Percentiles rank a stretch among this genome's conserved stretches.
Evolutionary conservation across 2,113 vertebrate genomes (phyloP).

Genomic region (Urocynchramus pylzowi): DNA sequence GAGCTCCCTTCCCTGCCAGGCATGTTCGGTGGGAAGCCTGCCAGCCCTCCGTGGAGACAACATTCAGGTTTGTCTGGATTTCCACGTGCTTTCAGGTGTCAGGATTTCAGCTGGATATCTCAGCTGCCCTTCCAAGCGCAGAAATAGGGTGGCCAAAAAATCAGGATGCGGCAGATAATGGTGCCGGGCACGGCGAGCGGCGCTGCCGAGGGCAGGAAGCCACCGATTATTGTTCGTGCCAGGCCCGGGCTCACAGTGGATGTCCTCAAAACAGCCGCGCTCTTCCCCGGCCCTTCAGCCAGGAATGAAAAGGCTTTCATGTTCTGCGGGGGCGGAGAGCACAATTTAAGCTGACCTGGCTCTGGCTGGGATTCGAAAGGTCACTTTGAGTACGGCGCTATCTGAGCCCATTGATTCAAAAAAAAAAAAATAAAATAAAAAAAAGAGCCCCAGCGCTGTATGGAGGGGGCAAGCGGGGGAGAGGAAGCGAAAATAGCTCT

Average conservation of each 20-base stretch:
- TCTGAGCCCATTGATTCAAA: conserved; percentile 39
- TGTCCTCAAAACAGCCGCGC: neutral
- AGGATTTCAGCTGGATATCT: neutral
- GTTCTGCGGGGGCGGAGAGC: conserved; percentile 47
- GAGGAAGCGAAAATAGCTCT: conserved; percentile 53
- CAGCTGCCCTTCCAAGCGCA: neutral
- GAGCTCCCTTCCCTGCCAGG: neutral
- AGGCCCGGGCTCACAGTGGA: neutral
- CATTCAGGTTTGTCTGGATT: neutral
- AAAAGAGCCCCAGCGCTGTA: neutral
- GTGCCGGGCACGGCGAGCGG: neutral
- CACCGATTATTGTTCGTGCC: neutral
- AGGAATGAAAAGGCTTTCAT: conserved; percentile 44
- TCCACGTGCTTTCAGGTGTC: neutral
- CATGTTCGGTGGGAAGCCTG: neutral
- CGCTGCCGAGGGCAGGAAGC: neutral
- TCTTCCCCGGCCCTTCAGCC: conserved; percentile 11
- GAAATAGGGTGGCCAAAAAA: neutral
- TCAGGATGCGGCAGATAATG: neutral
- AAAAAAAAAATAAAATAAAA: neutral
- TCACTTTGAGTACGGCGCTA: conserved; percentile 18
- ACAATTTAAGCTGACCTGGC: conserved; percentile 37
- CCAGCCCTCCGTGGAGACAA: neutral
- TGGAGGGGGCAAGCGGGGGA: neutral
- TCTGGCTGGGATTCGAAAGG: conserved; percentile 50